Conservation (phyloP, 2,888 invertebrate genomes). For the Pinctada fucata region DNA sequence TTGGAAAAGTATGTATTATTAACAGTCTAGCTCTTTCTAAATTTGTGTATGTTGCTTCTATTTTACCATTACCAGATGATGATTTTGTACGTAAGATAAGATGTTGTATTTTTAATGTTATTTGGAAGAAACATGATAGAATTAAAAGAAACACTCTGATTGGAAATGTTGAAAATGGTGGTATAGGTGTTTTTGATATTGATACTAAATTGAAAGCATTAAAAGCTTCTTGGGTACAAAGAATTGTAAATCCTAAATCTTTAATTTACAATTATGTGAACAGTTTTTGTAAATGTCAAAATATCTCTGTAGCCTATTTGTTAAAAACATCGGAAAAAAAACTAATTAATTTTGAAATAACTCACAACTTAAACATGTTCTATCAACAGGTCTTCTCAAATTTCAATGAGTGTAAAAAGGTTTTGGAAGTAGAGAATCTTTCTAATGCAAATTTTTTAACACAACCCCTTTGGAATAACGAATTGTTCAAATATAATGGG, state of each 20-base stretch:
- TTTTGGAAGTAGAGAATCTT: background rate
- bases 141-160: slow-evolving; percentile 14
- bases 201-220: slow-evolving; percentile 3
- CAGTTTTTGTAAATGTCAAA: background rate
- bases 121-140: background rate
- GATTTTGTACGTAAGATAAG: background rate
- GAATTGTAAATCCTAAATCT: background rate
- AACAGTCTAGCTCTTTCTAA: background rate
- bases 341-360: background rate
- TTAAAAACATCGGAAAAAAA: background rate
- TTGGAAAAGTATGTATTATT: slow-evolving; percentile 3
- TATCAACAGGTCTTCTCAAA: background rate
- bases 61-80: slow-evolving; percentile 3
- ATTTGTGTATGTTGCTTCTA: background rate
- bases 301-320: background rate
- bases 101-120: background rate
- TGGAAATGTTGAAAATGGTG: slow-evolving; percentile 3
- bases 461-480: slow-evolving; percentile 7
- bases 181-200: slow-evolving; percentile 6
- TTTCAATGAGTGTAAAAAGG: slow-evolving; percentile 9
- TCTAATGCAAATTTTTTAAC: background rate
- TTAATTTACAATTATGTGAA: background rate
- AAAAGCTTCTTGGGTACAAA: background rate
- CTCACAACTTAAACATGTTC: background rate
- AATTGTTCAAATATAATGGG: background rate